These are phyloP conservation scores for Chloropsis cyanopogon DNA, from an alignment of 2,113 vertebrate species.

Conservation along the genomic window DNA sequence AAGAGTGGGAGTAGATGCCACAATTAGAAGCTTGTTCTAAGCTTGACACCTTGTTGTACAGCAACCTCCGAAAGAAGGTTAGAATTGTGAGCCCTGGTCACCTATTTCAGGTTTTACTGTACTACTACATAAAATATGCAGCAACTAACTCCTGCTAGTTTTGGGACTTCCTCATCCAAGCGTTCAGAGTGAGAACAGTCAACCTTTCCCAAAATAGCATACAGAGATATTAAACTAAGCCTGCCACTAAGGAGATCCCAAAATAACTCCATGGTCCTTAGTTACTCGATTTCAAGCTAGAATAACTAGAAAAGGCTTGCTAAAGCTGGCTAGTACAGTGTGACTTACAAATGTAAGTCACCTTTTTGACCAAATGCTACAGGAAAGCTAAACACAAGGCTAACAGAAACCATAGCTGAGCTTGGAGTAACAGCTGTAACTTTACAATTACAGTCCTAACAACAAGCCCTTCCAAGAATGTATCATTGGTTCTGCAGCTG, in stretches of 20 bases:
- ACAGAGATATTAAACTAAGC: conserved; percentile 6
- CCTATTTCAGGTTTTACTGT: background rate
- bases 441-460: background rate
- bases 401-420: background rate
- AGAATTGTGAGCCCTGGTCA: background rate
- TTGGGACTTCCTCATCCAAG: background rate
- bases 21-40: background rate
- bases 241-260: conserved; percentile 20
- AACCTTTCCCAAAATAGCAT: conserved; percentile 41
- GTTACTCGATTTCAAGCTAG: background rate
- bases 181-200: background rate
- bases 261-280: conserved; percentile 19
- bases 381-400: background rate
- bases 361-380: background rate
- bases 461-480: background rate
- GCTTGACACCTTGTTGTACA: background rate
- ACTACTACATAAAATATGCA: background rate
- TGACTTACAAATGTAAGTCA: background rate
- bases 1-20: background rate
- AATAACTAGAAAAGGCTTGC: conserved; percentile 1
- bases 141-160: background rate
- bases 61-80: background rate
- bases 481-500: background rate
- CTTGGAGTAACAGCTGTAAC: background rate
- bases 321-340: background rate